phyloP scores from a whole-genome alignment of 2,888 invertebrate genomes.

The Norana najaformis region DNA sequence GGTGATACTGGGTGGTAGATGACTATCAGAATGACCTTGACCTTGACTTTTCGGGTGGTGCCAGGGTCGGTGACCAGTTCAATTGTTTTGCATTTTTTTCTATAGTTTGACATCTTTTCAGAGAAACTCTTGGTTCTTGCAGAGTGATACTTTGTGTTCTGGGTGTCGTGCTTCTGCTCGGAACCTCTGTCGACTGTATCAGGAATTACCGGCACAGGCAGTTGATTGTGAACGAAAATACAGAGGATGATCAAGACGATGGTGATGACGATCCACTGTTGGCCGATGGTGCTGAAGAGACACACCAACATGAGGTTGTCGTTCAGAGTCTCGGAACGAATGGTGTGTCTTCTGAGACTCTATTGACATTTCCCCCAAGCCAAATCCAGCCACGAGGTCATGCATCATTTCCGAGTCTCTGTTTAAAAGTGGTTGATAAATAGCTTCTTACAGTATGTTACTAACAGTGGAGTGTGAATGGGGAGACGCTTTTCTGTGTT shows the following conservation, averaged over 20 bases:
- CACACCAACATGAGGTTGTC: background rate
- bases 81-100: background rate
- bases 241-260: background rate
- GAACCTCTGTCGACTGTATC: background rate
- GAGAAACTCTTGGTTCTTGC: background rate
- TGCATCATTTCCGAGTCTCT: no score
- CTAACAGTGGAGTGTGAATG: constrained; percentile 9
- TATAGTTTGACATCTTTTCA: background rate
- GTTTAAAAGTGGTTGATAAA: no score
- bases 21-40: background rate
- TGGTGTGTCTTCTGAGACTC: background rate
- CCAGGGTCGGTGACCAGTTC: background rate
- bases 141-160: background rate
- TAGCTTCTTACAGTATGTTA: no score
- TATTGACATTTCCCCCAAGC: background rate
- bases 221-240: background rate
- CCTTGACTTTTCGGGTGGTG: background rate
- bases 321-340: constrained; percentile 16
- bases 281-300: background rate
- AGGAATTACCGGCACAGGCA: background rate
- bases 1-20: background rate
- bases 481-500: background rate
- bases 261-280: background rate
- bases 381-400: background rate
- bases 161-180: background rate